phyloP scores from a whole-genome alignment of 1,140 invertebrate species.

The Episyrphus balteatus region DNA sequence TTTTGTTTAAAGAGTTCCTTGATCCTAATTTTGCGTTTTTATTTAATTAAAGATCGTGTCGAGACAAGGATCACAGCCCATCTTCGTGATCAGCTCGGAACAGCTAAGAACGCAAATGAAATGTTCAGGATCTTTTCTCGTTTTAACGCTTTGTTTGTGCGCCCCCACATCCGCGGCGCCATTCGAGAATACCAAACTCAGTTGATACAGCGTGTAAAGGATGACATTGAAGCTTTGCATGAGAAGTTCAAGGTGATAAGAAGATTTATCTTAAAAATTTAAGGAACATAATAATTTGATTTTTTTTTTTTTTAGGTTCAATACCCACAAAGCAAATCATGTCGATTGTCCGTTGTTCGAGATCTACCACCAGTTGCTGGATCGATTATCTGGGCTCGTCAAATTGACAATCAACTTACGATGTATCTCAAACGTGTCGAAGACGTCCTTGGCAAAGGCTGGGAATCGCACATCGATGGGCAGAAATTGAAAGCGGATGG shows the following conservation, averaged over 20 bases:
- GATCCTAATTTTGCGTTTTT: not conserved
- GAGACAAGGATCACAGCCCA: conserved; percentile 95
- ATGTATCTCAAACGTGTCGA: conserved; percentile 93
- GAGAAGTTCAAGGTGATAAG: conserved; percentile 88
- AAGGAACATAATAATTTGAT: not conserved
- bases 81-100: conserved; percentile 91
- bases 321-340: conserved; percentile 87
- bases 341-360: conserved; percentile 75
- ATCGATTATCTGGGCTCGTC: conserved; percentile 97
- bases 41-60: conserved; percentile 55
- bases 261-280: not conserved
- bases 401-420: conserved; percentile 96
- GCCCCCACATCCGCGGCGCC: conserved; percentile 95
- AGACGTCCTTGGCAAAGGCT: conserved; percentile 95
- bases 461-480: conserved; percentile 99
- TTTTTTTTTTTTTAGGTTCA: conserved; percentile 51
- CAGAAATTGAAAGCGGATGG: conserved; percentile 96
- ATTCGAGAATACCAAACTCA: conserved; percentile 99
- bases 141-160: conserved; percentile 96
- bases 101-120: conserved; percentile 98
- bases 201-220: conserved; percentile 96
- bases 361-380: conserved; percentile 95
- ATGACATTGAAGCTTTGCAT: conserved; percentile 95
- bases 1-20: not conserved
- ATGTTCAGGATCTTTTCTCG: conserved; percentile 98